A percentile compares a stretch with the other conserved stretches of the same genome.
phyloP scores from a whole-genome alignment of 1,140 invertebrate genomes.

The Pachypeltis micranthus region DNA sequence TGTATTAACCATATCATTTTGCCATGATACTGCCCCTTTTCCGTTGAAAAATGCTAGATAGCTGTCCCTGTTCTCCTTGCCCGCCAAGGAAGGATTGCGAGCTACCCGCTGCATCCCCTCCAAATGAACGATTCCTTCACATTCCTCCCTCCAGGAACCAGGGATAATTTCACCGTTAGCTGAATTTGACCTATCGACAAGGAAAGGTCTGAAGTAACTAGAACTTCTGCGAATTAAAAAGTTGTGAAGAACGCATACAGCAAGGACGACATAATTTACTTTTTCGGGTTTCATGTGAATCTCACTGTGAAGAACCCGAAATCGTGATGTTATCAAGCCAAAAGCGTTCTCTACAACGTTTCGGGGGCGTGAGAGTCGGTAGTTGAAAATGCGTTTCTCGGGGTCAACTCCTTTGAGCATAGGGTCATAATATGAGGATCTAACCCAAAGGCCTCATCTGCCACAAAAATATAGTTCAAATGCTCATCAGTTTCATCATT shows the following conservation, averaged over 20 bases:
- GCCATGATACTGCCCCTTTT: too few species aligned
- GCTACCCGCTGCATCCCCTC: too few species aligned
- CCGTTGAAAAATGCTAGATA: too few species aligned
- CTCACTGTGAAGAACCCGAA: neutral
- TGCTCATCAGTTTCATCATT: conserved; percentile 20
- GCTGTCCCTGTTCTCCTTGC: too few species aligned
- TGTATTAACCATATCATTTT: too few species aligned
- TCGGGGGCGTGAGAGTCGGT: conserved; percentile 22
- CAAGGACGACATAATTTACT: neutral
- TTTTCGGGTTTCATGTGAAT: neutral
- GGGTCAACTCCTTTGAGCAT: conserved; percentile 28
- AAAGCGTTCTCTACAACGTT: conserved; percentile 24
- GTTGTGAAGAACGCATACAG: conserved; percentile 2
- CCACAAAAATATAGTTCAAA: conserved; percentile 34
- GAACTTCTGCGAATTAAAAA: neutral
- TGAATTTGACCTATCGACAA: neutral
- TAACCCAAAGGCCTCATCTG: conserved; percentile 40
- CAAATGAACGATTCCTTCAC: too few species aligned
- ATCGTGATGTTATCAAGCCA: conserved; percentile 3
- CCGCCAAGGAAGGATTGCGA: too few species aligned
- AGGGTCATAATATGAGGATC: conserved; percentile 36
- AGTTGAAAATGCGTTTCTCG: conserved; percentile 33
- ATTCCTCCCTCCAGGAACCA: too few species aligned
- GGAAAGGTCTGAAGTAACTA: neutral
- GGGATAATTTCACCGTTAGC: too few species aligned